Evolutionary conservation across 2,113 vertebrate genomes (phyloP).

Genomic region (Mormoops blainvillei): DNA sequence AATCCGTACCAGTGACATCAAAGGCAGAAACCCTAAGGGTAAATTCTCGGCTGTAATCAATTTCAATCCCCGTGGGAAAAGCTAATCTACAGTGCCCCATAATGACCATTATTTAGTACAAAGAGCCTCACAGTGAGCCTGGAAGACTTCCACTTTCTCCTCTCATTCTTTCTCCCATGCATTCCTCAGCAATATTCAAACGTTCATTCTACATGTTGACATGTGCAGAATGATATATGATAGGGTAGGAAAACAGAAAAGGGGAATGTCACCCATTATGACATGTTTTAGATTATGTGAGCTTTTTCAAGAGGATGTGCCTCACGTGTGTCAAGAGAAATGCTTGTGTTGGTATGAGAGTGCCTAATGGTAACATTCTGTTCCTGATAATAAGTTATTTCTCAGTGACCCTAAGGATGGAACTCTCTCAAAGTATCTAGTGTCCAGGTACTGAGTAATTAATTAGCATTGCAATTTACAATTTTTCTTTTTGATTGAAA

Average conservation of each 20-base stretch:
- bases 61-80: not conserved
- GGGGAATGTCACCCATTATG: not conserved
- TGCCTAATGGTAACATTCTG: not conserved
- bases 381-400: not conserved
- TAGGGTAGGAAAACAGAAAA: not conserved
- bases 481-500: not conserved
- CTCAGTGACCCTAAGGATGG: not conserved
- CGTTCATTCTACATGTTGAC: not conserved
- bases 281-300: not conserved
- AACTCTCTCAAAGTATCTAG: not conserved
- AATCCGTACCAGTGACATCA: not conserved
- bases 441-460: not conserved
- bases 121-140: not conserved
- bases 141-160: not conserved
- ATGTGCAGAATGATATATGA: not conserved
- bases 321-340: not conserved
- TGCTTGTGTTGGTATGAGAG: not conserved
- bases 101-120: not conserved
- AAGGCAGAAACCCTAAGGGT: not conserved
- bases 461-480: not conserved
- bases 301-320: not conserved
- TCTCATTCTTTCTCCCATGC: not conserved
- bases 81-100: not conserved
- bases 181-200: not conserved
- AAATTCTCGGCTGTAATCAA: not conserved